Conservation (phyloP, 1,140 invertebrate species). For the Caenorhabditis briggsae region DNA sequence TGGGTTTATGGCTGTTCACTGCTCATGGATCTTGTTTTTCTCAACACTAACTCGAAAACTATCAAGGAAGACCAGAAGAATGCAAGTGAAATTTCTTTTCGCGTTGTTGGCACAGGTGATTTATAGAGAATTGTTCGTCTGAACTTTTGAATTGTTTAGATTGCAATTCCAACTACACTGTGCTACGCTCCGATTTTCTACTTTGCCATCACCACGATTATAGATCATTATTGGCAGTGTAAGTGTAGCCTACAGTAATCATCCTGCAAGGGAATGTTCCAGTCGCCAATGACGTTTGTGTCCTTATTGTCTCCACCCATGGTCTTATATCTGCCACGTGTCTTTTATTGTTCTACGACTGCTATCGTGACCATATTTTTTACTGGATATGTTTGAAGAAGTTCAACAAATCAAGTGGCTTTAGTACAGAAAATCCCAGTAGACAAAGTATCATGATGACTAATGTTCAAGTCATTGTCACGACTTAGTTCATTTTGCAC, state of each 20-base stretch:
- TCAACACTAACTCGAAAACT: neutral
- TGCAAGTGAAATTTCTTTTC: conserved; percentile 14
- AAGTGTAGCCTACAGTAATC: neutral
- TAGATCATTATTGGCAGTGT: conserved; percentile 22
- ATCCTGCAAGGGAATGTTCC: neutral
- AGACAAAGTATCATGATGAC: neutral
- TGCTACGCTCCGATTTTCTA: neutral
- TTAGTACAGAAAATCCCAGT: neutral
- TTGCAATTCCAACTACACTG: neutral
- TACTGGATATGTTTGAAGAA: neutral
- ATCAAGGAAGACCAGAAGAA: neutral
- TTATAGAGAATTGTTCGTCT: too few species aligned
- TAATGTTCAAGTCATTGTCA: neutral
- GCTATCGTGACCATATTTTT: neutral
- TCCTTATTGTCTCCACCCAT: neutral
- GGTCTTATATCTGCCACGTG: neutral
- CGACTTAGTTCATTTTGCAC: too few species aligned
- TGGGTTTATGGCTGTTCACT: neutral
- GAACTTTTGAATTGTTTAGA: neutral
- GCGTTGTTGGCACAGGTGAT: neutral
- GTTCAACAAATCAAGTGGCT: neutral
- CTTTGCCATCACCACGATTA: neutral
- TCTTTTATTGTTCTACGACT: neutral
- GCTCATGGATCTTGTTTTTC: neutral
- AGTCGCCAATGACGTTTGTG: neutral